phyloP scores from a whole-genome alignment of 2,888 invertebrate genomes.

The Nomada ruficornis region DNA sequence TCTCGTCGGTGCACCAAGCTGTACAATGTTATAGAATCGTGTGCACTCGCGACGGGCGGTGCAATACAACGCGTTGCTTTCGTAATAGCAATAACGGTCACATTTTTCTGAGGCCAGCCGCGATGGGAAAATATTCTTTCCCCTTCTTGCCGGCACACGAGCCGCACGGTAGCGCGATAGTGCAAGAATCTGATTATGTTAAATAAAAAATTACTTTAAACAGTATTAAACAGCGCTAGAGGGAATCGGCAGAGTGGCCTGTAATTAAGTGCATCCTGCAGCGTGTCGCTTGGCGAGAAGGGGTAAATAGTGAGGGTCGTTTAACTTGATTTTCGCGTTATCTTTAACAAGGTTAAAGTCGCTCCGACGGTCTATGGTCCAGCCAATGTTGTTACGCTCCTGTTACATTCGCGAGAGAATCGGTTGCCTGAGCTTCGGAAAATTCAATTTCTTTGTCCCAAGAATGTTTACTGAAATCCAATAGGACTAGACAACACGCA shows the following conservation, averaged over 20 bases:
- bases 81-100: neutral
- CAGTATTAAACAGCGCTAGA: neutral
- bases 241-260: constrained; percentile 30
- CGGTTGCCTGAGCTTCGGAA: constrained; percentile 21
- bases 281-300: constrained; percentile 31
- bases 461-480: neutral
- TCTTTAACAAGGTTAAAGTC: constrained; percentile 72
- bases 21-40: too few species aligned
- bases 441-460: constrained; percentile 39
- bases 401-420: constrained; percentile 56
- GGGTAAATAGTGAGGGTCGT: constrained; percentile 49
- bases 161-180: neutral
- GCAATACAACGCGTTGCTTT: too few species aligned
- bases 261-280: constrained; percentile 65
- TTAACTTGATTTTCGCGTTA: constrained; percentile 73
- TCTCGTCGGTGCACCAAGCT: too few species aligned
- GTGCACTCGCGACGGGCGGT: too few species aligned
- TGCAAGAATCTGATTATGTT: constrained; percentile 26
- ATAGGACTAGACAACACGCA: neutral
- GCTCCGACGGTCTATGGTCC: constrained; percentile 68
- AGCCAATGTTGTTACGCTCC: constrained; percentile 60
- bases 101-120: neutral
- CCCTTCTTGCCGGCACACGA: neutral
- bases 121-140: neutral
- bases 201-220: constrained; percentile 52